Percentiles rank a stretch among this genome's conserved stretches.
Evolutionary conservation across 2,888 invertebrate genomes (phyloP).

Genomic region (Conops quadrifasciatus): DNA sequence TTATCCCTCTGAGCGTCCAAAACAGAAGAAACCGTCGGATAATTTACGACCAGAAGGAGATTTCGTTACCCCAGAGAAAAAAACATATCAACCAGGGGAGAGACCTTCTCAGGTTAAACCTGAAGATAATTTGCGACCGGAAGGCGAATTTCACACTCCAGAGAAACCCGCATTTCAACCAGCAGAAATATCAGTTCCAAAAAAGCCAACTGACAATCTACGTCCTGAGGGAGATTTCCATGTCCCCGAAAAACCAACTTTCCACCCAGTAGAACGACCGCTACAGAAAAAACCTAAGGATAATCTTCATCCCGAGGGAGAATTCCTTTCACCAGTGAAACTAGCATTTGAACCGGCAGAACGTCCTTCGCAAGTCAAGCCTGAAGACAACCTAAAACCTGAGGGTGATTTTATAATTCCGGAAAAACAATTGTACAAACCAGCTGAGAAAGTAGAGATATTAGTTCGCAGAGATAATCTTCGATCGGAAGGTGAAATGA

Average conservation of each 20-base stretch:
- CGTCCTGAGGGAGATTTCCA: conserved; percentile 68
- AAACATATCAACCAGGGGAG: background rate
- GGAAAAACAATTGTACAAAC: conserved; percentile 60
- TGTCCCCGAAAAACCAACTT: conserved; percentile 60
- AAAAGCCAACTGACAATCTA: conserved; percentile 66
- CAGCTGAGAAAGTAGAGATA: conserved; percentile 66
- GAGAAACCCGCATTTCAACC: background rate
- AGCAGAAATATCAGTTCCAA: background rate
- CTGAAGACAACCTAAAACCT: conserved; percentile 66
- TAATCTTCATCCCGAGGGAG: conserved; percentile 70
- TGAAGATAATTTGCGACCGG: conserved; percentile 57
- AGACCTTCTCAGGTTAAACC: conserved; percentile 5
- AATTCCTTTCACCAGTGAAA: conserved; percentile 64
- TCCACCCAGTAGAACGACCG: conserved; percentile 60
- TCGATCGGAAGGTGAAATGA: conserved; percentile 70
- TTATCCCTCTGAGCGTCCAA: conserved; percentile 59
- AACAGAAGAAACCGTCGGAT: conserved; percentile 12
- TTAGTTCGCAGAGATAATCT: conserved; percentile 66
- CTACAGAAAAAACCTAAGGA: conserved; percentile 67
- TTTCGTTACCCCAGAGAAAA: background rate
- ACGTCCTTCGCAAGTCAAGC: conserved; percentile 66
- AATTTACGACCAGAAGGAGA: conserved; percentile 11
- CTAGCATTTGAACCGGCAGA: conserved; percentile 65
- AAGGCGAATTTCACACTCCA: conserved; percentile 70
- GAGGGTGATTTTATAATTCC: conserved; percentile 52